Conservation (phyloP, 2,888 invertebrate genomes). For the Hipparchia sbordonii region DNA sequence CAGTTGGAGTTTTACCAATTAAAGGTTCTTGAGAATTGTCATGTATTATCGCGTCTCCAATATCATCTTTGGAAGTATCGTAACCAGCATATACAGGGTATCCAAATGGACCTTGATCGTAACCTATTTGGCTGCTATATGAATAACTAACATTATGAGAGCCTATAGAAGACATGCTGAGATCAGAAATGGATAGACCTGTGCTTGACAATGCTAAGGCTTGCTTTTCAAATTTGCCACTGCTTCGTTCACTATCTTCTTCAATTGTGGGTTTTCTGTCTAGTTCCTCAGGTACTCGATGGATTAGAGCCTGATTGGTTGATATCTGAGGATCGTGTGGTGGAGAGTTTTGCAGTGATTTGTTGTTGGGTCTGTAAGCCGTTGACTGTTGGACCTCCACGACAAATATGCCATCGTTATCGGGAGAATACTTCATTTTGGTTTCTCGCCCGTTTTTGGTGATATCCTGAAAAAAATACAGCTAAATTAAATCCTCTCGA, state of each 20-base stretch:
- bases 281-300: conserved; percentile 70
- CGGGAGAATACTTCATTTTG: conserved; percentile 88
- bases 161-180: conserved; percentile 88
- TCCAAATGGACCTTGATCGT: conserved; percentile 88
- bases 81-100: conserved; percentile 86
- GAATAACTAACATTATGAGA: conserved; percentile 89
- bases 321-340: conserved; percentile 72
- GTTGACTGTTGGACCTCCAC: conserved; percentile 85
- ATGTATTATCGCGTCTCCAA: conserved; percentile 62
- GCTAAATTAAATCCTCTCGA: background rate
- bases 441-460: conserved; percentile 88
- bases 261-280: conserved; percentile 59
- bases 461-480: conserved; percentile 81
- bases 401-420: conserved; percentile 89
- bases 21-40: conserved; percentile 77
- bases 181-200: conserved; percentile 91
- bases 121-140: conserved; percentile 91
- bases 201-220: conserved; percentile 85
- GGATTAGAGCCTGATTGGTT: conserved; percentile 76
- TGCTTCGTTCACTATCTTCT: conserved; percentile 65
- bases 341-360: conserved; percentile 60
- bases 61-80: conserved; percentile 68
- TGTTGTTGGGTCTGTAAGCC: conserved; percentile 70
- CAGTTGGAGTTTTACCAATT: conserved; percentile 75
- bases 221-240: conserved; percentile 63